Base-by-base conservation (phyloP, 1,140 invertebrate genomes). In the Geopemphigus sp. region DNA sequence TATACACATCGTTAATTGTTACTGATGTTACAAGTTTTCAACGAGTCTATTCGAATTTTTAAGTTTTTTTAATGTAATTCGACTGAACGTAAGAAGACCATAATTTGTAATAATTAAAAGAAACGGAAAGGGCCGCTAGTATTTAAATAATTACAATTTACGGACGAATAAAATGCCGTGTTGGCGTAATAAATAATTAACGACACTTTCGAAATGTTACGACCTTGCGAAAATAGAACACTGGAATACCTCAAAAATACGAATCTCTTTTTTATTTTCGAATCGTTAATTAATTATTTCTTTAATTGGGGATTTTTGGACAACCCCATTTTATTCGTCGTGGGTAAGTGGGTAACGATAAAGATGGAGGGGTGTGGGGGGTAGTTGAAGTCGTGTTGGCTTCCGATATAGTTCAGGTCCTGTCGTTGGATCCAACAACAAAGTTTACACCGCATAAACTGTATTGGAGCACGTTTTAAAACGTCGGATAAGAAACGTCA, bases 1-100 rank as follows among this genome's bases (percentile, higher is more conserved):
- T 54, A 72, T 29, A 72, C 24, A 72, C 68, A 72, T 19, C 68
- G 47, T 39, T 72, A 72, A 53, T 29, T 54, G 22, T 54, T 19
- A 54, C 47, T 72, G 12, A 72, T 72, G 47, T 54, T 26, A 72
- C 5, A 54, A 29, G 24, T 72, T 54, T 24, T 22, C n/a, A 54
- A 29, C 11, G 24, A 19, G 17, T 68, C 5, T 0, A n/a, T 29
- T 5, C 54, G 22, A 50, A 68, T 54, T 39, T 39, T 10, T 54
- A 72, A 54, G 3, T 14, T 72, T 53, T 72, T 26, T 4, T 29
- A 53, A 54, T 19, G 47, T 54, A 54, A 68, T 68, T 54, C 29
- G 22, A 4, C 54, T 29, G 50, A 72, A 72, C 68, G 24, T 54
- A 54, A 72, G 54, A 54, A 70, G 8, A 17, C 1, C 6, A 1